phyloP scores from a whole-genome alignment of 2,113 vertebrate genomes.

The Acanthochromis polyacanthus region DNA sequence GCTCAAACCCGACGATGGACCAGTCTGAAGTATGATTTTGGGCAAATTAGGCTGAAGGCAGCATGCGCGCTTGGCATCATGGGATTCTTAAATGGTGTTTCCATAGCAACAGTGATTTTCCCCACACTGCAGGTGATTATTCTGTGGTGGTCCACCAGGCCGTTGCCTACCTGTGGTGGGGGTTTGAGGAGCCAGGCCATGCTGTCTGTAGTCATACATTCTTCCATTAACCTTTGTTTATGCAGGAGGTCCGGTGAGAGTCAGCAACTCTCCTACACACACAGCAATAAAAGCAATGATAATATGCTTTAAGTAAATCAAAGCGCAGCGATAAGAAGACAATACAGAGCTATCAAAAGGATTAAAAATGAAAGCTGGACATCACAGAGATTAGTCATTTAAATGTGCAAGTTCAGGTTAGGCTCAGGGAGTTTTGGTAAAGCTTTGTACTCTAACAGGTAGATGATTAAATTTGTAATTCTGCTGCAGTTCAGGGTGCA shows the following conservation, averaged over 20 bases:
- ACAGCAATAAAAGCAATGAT: slow-evolving; percentile 18
- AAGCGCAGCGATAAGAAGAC: neutral
- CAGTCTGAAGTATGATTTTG: slow-evolving; percentile 44
- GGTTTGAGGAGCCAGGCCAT: slow-evolving; percentile 4
- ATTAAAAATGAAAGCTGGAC: neutral
- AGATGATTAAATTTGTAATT: no score
- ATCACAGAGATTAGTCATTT: neutral
- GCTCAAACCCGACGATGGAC: slow-evolving; percentile 26
- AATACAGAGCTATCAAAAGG: neutral
- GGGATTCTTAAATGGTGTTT: slow-evolving; percentile 67
- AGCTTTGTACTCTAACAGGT: no score
- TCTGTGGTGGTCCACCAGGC: slow-evolving; percentile 52
- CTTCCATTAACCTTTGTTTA: slow-evolving; percentile 51
- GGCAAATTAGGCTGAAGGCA: slow-evolving; percentile 56
- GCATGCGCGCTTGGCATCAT: slow-evolving; percentile 26
- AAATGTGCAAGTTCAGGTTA: neutral
- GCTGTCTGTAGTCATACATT: slow-evolving; percentile 21
- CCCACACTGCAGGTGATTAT: slow-evolving; percentile 59
- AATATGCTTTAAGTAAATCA: slow-evolving; percentile 1
- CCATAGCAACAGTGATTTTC: slow-evolving; percentile 71
- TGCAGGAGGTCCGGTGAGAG: slow-evolving; percentile 12
- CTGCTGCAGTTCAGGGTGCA: neutral
- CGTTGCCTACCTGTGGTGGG: slow-evolving; percentile 40
- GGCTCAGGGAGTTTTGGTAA: neutral
- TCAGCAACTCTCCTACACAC: slow-evolving; percentile 30